These are phyloP conservation scores for Xestia c-nigrum DNA, from an alignment of 2,888 invertebrate species.

Conservation along the genomic window DNA sequence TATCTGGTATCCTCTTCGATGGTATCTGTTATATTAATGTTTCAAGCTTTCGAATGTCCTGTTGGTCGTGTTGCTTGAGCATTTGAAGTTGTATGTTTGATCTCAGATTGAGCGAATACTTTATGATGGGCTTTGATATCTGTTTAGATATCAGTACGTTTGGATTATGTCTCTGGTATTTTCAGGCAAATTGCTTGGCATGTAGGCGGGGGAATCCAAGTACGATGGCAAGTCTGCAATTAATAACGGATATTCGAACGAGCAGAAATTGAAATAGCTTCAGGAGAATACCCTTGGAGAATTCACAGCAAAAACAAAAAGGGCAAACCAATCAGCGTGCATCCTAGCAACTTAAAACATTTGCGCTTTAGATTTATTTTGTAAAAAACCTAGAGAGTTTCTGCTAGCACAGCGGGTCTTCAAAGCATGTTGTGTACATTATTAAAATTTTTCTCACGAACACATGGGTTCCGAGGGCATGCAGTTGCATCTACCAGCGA, in stretches of 20 bases:
- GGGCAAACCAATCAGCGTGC: conserved; percentile 35
- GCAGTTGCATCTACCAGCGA: conserved; percentile 71
- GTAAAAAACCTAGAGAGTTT: conserved; percentile 56
- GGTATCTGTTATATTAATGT: conserved; percentile 58
- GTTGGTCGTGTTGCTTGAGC: conserved; percentile 55
- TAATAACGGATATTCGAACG: conserved; percentile 21
- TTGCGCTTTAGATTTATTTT: conserved; percentile 57
- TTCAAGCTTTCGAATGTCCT: conserved; percentile 51
- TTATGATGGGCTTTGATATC: conserved; percentile 59
- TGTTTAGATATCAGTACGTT: conserved; percentile 54
- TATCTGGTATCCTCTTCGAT: conserved; percentile 45
- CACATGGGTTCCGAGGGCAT: conserved; percentile 77
- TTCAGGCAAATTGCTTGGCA: conserved; percentile 30
- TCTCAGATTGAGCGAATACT: conserved; percentile 60
- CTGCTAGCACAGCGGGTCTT: conserved; percentile 73
- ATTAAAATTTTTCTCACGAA: conserved; percentile 86
- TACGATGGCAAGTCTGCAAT: background rate
- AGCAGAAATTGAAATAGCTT: background rate
- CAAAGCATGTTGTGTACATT: conserved; percentile 81
- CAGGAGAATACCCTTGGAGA: background rate
- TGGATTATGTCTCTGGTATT: conserved; percentile 44
- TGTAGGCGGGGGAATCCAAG: conserved; percentile 26
- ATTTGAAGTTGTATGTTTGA: conserved; percentile 63
- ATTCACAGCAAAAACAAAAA: conserved; percentile 31
- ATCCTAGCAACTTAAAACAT: conserved; percentile 35